A percentile compares a stretch with the other conserved stretches of the same genome.
phyloP scores from a whole-genome alignment of 2,888 invertebrate genomes.

The Morpho achilles region DNA sequence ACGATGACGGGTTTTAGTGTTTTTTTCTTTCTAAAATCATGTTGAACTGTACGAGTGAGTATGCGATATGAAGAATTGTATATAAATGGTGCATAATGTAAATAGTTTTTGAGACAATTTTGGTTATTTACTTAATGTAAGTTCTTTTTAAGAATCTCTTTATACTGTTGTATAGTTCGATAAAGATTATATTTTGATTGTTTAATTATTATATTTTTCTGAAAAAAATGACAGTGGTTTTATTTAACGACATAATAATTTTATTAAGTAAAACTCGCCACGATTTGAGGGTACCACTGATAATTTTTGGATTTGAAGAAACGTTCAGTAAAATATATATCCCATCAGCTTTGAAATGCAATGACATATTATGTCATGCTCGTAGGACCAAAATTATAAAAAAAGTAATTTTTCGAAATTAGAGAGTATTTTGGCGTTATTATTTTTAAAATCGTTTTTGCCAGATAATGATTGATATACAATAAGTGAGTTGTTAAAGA shows the following conservation, averaged over 20 bases:
- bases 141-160: conserved; percentile 51
- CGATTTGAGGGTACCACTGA: too few species aligned
- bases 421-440: too few species aligned
- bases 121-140: conserved; percentile 50
- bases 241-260: conserved; percentile 14
- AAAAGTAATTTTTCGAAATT: too few species aligned
- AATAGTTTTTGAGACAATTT: conserved; percentile 48
- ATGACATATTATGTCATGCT: too few species aligned
- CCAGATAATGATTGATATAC: too few species aligned
- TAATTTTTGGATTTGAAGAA: too few species aligned
- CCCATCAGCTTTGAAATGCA: too few species aligned
- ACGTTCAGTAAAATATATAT: too few species aligned
- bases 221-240: conserved; percentile 43
- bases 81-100: conserved; percentile 44
- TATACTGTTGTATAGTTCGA: conserved; percentile 75
- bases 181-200: conserved; percentile 75
- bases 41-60: conserved; percentile 21
- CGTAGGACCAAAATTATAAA: too few species aligned
- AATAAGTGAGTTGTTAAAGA: too few species aligned
- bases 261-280: not conserved
- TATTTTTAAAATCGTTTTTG: too few species aligned
- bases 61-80: conserved; percentile 34
- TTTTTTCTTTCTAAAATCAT: conserved; percentile 20
- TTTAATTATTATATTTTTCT: conserved; percentile 73
- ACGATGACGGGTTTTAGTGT: not conserved